Conservation (phyloP, 2,888 invertebrate species). For the Chrysolina americana region DNA sequence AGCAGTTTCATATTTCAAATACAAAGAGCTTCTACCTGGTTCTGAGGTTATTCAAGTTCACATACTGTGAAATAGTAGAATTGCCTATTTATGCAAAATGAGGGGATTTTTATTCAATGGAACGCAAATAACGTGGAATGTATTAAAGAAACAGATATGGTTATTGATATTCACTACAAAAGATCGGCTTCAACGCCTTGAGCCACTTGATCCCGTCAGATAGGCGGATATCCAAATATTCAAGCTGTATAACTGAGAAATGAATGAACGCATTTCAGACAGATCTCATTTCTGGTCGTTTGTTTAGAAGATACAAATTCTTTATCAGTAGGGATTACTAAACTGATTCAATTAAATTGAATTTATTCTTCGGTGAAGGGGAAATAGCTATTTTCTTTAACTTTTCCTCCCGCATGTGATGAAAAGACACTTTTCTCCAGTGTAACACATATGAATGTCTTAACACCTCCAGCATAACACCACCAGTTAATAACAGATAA, state of each 20-base stretch:
- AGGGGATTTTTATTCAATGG: slow-evolving; percentile 19
- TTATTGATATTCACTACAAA: slow-evolving; percentile 54
- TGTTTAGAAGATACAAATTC: too few relatives aligned
- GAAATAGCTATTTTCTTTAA: too few relatives aligned
- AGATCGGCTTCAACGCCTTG: slow-evolving; percentile 50
- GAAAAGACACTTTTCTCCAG: too few relatives aligned
- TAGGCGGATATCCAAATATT: slow-evolving; percentile 22
- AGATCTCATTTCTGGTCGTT: background rate
- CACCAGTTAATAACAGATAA: too few relatives aligned
- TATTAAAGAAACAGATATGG: slow-evolving; percentile 49
- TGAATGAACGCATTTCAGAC: background rate
- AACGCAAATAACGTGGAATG: slow-evolving; percentile 34
- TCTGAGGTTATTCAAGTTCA: slow-evolving; percentile 25
- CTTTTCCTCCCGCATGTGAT: too few relatives aligned
- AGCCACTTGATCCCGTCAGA: slow-evolving; percentile 49
- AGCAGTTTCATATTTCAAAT: slow-evolving; percentile 29
- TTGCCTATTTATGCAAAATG: slow-evolving; percentile 19
- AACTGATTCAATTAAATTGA: too few relatives aligned
- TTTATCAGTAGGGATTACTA: too few relatives aligned
- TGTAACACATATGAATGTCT: too few relatives aligned
- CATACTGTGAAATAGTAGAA: slow-evolving; percentile 30
- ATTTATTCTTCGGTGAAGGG: too few relatives aligned
- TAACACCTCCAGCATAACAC: too few relatives aligned
- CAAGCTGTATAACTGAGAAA: too few relatives aligned
- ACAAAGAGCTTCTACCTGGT: slow-evolving; percentile 27